Evolutionary conservation across 2,797 vertebrate genomes (phyloP), one percentile per base, ranked within the genome.

Genomic region (Acridotheres tristis): DNA sequence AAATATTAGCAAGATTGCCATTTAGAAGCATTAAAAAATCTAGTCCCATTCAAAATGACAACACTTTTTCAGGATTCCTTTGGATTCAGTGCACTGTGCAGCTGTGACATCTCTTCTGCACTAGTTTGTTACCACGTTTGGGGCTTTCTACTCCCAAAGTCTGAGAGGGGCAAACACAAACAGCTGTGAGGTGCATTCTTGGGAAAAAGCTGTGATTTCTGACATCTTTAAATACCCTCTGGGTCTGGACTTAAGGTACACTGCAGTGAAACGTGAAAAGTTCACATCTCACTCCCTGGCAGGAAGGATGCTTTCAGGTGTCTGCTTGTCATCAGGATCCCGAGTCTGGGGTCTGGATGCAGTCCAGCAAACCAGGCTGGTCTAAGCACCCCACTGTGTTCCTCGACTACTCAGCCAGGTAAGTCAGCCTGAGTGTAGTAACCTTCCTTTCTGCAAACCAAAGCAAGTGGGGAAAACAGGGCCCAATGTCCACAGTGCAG

Each of bases 331-430:
- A 7, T 29, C 16, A 5, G 74, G 20, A 43, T 72, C 40, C 47
- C 16, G 17, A 3, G 2, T 19, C 42, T 40, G 45, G 43, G 25
- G 4, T 54, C 50, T 81, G 76, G 83, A 68, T 78, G 69, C n/a
- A 81, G 8, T 17, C 32, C 61, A 54, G 32, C 21, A 36, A 82
- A 21, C 7, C 0, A 0, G 51, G 25, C 45, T 75, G 57, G 3
- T 57, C 36, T 75, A 72, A 67, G 43, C 47, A 58, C 25, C 34
- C 51, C 0, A 0, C 30, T 74, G 20, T 19, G n/a, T 63, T 79
- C n/a, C 45, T 73, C 1, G 1, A 36, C 16, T 20, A 42, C 47
- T 48, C 27, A 25, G 27, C 11, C 15, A 68, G 20, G 13, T 17
- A 15, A 58, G 61, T 27, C 36, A 34, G 61, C 40, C n/a, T 26